Base-by-base conservation (phyloP, 2,888 invertebrate genomes). In the Choristoneura rosaceana region DNA sequence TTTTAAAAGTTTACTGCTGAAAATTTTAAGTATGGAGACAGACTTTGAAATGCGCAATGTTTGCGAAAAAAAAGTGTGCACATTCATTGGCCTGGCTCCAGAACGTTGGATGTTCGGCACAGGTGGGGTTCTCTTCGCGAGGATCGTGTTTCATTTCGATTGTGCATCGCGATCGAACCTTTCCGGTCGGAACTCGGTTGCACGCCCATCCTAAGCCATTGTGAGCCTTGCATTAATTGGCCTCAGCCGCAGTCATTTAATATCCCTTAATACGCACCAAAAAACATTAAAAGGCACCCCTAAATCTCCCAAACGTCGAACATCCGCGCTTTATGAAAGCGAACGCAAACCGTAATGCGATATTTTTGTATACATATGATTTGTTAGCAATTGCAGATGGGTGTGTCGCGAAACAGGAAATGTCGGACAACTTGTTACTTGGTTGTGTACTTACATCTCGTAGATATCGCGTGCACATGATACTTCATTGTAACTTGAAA, bases 111-210 rank as follows among this genome's bases (percentile, higher is more conserved):
- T 73, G 68, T 73, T 71, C 75, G 52, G 75, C 79, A 90, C 93
- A 93, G 93, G 93, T 93, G 93, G 86, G 77, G 82, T 80, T 77
- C 77, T 78, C 82, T 81, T 88, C 84, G 78, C 85, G 84, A 82
- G 85, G 83, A 87, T 93, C 87, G 77, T 79, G 82, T 92, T 91
- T 84, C 91, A 76, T 76, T 25, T 79, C 82, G 82, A 88, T 91
- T 92, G 89, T 91, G 79, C 80, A 79, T 80, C 79, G 76, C 83
- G 87, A 90, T 90, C 86, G 87, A 86, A 87, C 83, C 87, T 91
- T 93, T 94, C 94, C 94, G 94, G 93, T 92, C 93, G 93, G 93
- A 94, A 93, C 92, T 90, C 84, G 76, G 82, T 77, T 84, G 82
- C 84, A 89, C 92, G 91, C 92, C 92, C 90, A 90, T 83, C 82